Evolutionary conservation across 2,797 vertebrate genomes (phyloP).

Genomic region (Sciurus carolinensis): DNA sequence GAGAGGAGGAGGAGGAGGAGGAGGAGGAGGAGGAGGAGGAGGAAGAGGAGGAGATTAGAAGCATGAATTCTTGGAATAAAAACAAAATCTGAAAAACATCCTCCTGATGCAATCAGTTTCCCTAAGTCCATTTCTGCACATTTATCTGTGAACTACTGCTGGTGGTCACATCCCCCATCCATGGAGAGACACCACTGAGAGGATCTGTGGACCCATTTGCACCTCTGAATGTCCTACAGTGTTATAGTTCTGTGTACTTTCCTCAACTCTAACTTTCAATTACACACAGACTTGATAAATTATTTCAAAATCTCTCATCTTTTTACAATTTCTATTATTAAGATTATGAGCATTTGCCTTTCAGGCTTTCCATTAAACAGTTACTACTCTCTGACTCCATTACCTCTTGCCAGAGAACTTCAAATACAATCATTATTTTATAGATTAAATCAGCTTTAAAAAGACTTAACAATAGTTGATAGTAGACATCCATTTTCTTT

Average conservation of each 20-base stretch:
- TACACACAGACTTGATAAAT: background rate
- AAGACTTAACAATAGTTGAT: background rate
- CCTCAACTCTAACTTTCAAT: background rate
- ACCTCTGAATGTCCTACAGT: too few relatives aligned
- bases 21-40: background rate
- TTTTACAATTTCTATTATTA: background rate
- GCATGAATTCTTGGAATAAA: background rate
- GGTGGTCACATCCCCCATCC: background rate
- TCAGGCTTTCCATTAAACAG: background rate
- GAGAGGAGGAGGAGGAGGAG: too few relatives aligned
- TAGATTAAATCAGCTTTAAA: conserved; percentile 51
- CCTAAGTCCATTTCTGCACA: background rate
- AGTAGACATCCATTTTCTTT: conserved; percentile 50
- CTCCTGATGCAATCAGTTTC: background rate
- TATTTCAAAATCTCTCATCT: background rate
- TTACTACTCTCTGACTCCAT: background rate
- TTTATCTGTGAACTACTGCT: background rate
- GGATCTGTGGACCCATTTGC: accelerated
- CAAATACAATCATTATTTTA: background rate
- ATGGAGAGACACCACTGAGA: background rate
- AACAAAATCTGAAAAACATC: background rate
- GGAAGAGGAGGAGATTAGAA: background rate
- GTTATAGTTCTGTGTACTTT: background rate
- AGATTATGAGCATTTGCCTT: background rate
- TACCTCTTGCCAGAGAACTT: background rate